Base-by-base conservation (phyloP, 1,140 invertebrate species). In the Macrostomum lignano region DNA sequence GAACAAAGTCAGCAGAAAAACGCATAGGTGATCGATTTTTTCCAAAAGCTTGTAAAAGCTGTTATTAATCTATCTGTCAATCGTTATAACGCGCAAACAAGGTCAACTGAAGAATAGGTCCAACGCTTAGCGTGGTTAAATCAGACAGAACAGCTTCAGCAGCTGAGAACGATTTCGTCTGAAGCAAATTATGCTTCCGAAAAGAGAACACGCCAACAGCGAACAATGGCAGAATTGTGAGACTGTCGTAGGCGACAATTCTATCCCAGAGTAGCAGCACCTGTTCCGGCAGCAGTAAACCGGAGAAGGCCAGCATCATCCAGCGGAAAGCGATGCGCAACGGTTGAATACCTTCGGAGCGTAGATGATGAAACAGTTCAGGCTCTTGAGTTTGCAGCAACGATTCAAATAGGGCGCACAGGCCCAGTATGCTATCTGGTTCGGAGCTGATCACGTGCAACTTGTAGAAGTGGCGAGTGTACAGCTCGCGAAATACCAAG, bases 311-410 rank as follows among this genome's bases (percentile, higher is more conserved):
- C 39, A 78, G 63, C 65, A 88, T 82, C 7, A 93, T 52, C 82
- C 82, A 93, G 52, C 84, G 84, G 48, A 88, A 81, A 2, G 81
- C 76, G 13, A 88, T 67, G 44, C 72, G 67, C 20, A 81, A 84
- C 78, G 81, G 77, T 52, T 81, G 73, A 37, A 84, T 73, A 39
- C 73, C 70, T 29, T 75, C 67, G 44, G 70, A 69, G 38, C 71
- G 68, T 40, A 86, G 76, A 58, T 93, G 79, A 38, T 71, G 68
- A 71, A 78, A 86, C 17, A 93, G 58, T 29, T 72, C 61, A 0
- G 77, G 74, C 50, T 88, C 81, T 42, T 76, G 71, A 15, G 71
- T 71, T 53, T 86, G 77, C 2, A 91, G 58, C n/a, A 88, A 54
- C 46, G 73, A 68, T 49, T 88, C 79, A 51, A 82, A 88, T 4